Percentiles rank a stretch among this genome's conserved stretches.
phyloP scores from a whole-genome alignment of 2,888 invertebrate species.

The Itoplectis maculator region DNA sequence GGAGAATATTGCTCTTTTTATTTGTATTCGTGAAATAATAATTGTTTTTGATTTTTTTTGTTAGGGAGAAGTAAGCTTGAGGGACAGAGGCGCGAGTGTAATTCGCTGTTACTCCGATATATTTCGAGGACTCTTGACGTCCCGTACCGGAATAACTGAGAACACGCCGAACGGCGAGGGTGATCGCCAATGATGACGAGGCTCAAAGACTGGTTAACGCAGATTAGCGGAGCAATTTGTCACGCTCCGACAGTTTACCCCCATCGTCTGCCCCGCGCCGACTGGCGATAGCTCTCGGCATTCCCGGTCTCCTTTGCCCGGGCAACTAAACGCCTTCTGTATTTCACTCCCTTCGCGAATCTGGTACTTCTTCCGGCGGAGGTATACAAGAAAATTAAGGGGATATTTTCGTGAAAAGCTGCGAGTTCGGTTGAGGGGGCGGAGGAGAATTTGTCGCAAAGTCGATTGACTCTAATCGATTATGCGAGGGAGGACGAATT shows the following conservation, averaged over 20 bases:
- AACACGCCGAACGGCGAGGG: constrained; percentile 26
- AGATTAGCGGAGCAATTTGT: constrained; percentile 83
- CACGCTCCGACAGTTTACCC: constrained; percentile 82
- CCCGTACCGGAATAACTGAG: constrained; percentile 76
- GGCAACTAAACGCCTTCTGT: constrained; percentile 65
- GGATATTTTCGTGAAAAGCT: constrained; percentile 53
- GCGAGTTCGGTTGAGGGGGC: no score
- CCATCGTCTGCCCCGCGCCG: constrained; percentile 68
- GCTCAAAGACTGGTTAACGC: constrained; percentile 83
- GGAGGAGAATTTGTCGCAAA: constrained; percentile 49
- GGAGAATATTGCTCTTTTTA: background rate
- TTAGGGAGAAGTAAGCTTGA: constrained; percentile 8
- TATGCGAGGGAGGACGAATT: constrained; percentile 16
- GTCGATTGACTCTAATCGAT: constrained; percentile 54
- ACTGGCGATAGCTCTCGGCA: constrained; percentile 55
- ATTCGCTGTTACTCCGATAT: constrained; percentile 62
- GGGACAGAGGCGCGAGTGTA: constrained; percentile 36
- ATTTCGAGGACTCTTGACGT: constrained; percentile 70
- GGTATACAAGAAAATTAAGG: constrained; percentile 65
- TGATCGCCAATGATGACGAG: constrained; percentile 77
- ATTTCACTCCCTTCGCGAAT: constrained; percentile 69
- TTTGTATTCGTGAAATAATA: background rate
- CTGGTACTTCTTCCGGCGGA: constrained; percentile 68
- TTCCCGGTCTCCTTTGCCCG: constrained; percentile 42
- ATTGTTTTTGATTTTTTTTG: background rate